Base-by-base conservation (phyloP, 2,797 vertebrate genomes). In the Momotus momota region DNA sequence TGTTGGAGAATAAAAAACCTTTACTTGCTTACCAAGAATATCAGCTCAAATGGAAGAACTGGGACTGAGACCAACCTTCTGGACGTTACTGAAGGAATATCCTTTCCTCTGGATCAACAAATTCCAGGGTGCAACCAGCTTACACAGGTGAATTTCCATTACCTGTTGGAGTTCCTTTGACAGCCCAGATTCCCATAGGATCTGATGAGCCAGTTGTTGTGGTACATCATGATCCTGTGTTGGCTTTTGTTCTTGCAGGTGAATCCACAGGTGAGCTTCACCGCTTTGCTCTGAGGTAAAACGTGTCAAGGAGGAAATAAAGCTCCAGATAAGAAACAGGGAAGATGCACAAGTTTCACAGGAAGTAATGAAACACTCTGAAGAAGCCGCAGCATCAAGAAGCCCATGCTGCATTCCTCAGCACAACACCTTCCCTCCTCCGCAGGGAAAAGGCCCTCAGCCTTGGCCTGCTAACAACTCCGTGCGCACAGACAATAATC, bases 161-260 rank as follows among this genome's bases (percentile, higher is more conserved):
- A 31, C 23, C 65, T 40, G 31, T 40, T 86, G 41, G 72, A 86
- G 29, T 48, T 81, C 35, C 35, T 35, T 35, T 99, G 98, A 86
- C 98, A 98, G 96, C 98, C 98, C 85, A 98, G 98, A 97, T 98
- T 98, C 97, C 99, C 98, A 48, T 98, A 98, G 57, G 98, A 98
- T 94, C 98, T 98, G 70, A 99, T 98, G 79, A 99, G 98, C 38
- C 98, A 90, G 96, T 99, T 99, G 90, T 98, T 98, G 97, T 98
- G 98, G 97, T 99, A 99, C 98, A 99, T 98, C 98, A 98, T 98
- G 95, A 99, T 97, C 83, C 98, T 98, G 57, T 96, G 98, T 80
- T 98, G 97, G 49, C 98, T 98, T 94, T 97, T 98, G 94, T 98
- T 98, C 94, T 98, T 98, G 43, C 91, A 96, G 93, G 97, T 98